A percentile compares a stretch with the other conserved stretches of the same genome.
Evolutionary conservation across 2,888 invertebrate genomes (phyloP).

Genomic region (Zonitis immaculata): DNA sequence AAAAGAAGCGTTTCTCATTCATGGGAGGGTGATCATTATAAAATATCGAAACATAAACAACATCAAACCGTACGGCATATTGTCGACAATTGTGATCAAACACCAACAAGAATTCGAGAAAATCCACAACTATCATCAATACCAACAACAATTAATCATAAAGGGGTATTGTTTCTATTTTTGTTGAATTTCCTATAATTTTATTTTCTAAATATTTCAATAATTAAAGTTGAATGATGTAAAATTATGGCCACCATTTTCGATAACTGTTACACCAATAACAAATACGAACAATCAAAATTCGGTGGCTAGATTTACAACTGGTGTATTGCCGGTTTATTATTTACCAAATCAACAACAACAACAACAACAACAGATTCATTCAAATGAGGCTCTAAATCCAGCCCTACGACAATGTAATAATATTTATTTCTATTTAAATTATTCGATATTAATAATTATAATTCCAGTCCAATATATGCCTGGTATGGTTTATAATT

Average conservation of each 20-base stretch:
- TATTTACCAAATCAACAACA: slow-evolving; percentile 51
- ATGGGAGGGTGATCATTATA: slow-evolving; percentile 57
- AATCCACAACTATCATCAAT: not conserved
- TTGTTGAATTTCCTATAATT: slow-evolving; percentile 14
- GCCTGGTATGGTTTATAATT: slow-evolving; percentile 58
- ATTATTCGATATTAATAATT: not conserved
- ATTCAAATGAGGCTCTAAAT: slow-evolving; percentile 15
- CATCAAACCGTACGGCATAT: slow-evolving; percentile 38
- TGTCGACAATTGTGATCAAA: slow-evolving; percentile 15
- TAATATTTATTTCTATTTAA: not conserved
- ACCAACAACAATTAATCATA: slow-evolving; percentile 11
- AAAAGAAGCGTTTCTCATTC: slow-evolving; percentile 61
- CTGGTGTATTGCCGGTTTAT: slow-evolving; percentile 54
- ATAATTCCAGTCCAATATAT: slow-evolving; percentile 56
- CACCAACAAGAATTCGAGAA: not conserved
- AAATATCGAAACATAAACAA: slow-evolving; percentile 54
- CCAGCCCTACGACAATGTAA: slow-evolving; percentile 35
- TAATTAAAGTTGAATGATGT: slow-evolving; percentile 39
- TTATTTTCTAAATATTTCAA: slow-evolving; percentile 14
- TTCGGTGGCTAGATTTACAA: slow-evolving; percentile 42
- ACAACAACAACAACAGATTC: slow-evolving; percentile 27
- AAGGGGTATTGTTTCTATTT: too few relatives aligned
- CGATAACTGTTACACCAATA: slow-evolving; percentile 50
- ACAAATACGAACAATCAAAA: slow-evolving; percentile 34
- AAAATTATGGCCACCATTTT: slow-evolving; percentile 59